Evolutionary conservation across 2,797 vertebrate species (phyloP).

Genomic region (Fistularia tabacaria): DNA sequence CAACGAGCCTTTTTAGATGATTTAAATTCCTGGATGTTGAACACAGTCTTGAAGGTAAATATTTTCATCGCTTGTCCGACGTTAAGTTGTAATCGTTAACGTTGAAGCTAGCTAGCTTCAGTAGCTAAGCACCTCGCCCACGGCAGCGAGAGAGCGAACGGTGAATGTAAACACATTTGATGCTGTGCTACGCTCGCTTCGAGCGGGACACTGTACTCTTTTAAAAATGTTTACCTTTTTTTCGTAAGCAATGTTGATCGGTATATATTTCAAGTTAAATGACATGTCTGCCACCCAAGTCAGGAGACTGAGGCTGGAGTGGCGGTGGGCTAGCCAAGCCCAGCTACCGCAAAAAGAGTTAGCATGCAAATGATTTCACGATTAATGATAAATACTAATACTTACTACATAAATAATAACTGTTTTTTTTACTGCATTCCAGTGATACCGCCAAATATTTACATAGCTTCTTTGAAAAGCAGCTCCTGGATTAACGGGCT

Average conservation of each 20-base stretch:
- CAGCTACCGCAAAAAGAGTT: not conserved
- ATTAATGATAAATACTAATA: too few relatives aligned
- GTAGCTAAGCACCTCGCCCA: slow-evolving; percentile 31
- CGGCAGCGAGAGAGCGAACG: not conserved
- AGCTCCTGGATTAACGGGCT: too few relatives aligned
- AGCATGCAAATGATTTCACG: too few relatives aligned
- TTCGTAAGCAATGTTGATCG: too few relatives aligned
- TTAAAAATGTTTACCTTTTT: too few relatives aligned
- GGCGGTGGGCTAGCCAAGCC: not conserved
- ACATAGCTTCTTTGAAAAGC: too few relatives aligned
- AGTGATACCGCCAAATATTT: too few relatives aligned
- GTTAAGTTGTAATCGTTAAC: slow-evolving; percentile 12
- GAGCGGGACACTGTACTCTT: not conserved
- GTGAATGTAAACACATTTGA: slow-evolving; percentile 33
- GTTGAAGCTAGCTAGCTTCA: slow-evolving; percentile 13
- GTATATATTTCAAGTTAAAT: slow-evolving; percentile 2
- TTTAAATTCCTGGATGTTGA: not conserved
- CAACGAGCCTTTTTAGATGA: not conserved
- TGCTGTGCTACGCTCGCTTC: not conserved
- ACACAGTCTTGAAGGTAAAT: slow-evolving; percentile 38
- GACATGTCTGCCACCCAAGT: slow-evolving; percentile 22
- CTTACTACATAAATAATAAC: too few relatives aligned
- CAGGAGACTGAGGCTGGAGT: not conserved
- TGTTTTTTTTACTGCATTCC: too few relatives aligned
- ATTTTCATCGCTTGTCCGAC: not conserved